Evolutionary conservation across 2,888 invertebrate genomes (phyloP), one percentile per base, ranked within the genome.

Genomic region (Cheilosia soror): DNA sequence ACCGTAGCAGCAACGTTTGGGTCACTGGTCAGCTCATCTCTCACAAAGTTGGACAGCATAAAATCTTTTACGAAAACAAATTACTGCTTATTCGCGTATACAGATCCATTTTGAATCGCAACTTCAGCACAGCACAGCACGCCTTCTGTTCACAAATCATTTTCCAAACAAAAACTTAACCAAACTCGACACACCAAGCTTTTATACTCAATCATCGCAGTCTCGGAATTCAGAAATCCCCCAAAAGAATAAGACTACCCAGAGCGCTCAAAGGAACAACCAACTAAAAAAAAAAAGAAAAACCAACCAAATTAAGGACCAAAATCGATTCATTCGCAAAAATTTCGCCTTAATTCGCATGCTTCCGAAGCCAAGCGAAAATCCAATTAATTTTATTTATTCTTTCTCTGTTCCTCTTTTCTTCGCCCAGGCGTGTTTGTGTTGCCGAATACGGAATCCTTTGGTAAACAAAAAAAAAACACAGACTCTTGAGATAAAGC

Each of bases 381-480:
- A 83, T 57, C 83, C 83, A 78, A 83, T 79, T 83, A 79, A 69
- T 79, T 79, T 83, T 79, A 57, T 73, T 83, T 80, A 72, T 66
- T 82, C 60, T 66, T 75, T 40, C 40, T 44, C 51, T 49, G 65
- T 49, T 49, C 37, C 25, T 42, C n/a, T 57, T 20, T 20, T 58
- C 53, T 20, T 58, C 53, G 25, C 7, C 42, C 37, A 13, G 62
- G 42, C 63, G 20, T 75, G 33, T 49, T 55, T 29, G 33, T 33
- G 11, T 55, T 57, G 7, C 13, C 49, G 31, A 2, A 33, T 27
- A 27, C 47, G 29, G 33, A 44, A 37, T 20, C 60, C 25, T 33
- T 57, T 27, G 13, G 15, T 60, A 11, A 58, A 33, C 27, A 33
- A 0, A 37, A 40, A 11, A 20, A 55, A n/a, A n/a, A n/a, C n/a